phyloP scores from a whole-genome alignment of 2,888 invertebrate genomes.

The Lithosia quadra region DNA sequence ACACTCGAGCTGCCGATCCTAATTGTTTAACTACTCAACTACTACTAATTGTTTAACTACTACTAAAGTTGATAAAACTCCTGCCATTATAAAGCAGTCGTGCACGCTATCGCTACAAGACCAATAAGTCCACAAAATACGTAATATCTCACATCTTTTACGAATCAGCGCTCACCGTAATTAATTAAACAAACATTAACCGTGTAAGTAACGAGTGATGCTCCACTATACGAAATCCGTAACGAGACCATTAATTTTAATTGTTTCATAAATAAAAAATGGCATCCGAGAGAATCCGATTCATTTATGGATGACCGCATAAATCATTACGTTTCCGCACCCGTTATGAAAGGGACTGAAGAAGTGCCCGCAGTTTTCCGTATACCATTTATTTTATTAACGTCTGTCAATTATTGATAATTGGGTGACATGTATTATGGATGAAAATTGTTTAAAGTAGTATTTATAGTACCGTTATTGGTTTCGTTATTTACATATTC shows the following conservation, averaged over 20 bases:
- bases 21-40: too few species aligned
- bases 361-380: slow-evolving; percentile 45
- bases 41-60: too few species aligned
- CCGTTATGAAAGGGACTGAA: slow-evolving; percentile 45
- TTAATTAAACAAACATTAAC: slow-evolving; percentile 25
- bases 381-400: slow-evolving; percentile 44
- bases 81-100: neutral
- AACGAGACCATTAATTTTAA: slow-evolving; percentile 52
- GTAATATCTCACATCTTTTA: neutral
- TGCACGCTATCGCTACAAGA: neutral
- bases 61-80: too few species aligned
- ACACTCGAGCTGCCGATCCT: too few species aligned
- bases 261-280: slow-evolving; percentile 53
- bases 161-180: slow-evolving; percentile 2
- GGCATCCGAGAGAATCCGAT: slow-evolving; percentile 36
- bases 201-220: slow-evolving; percentile 36
- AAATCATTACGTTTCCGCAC: slow-evolving; percentile 55
- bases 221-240: slow-evolving; percentile 41
- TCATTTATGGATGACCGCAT: slow-evolving; percentile 52
- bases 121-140: neutral
- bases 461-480: neutral
- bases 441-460: neutral
- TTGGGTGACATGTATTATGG: slow-evolving; percentile 19
- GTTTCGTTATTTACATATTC: neutral
- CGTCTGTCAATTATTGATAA: slow-evolving; percentile 50